Evolutionary conservation across 2,888 invertebrate species (phyloP), one percentile per base, ranked within the genome.

Genomic region (Epsilonema sp.): DNA sequence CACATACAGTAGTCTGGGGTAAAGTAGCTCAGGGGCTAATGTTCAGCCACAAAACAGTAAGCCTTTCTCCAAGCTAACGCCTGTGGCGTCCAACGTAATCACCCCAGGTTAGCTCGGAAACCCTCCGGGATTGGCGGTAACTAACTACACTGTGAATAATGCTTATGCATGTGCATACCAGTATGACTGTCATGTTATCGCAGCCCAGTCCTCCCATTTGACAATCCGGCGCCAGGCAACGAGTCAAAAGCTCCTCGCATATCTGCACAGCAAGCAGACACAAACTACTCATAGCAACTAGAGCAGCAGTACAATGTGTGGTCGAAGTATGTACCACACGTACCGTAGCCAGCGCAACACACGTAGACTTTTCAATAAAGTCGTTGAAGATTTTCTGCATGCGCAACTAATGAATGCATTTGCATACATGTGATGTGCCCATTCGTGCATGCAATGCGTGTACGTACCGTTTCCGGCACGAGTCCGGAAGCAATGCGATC

Each of bases 141-240:
- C 51, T 89, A 76, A 62, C 83, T 82, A 47, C 90, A n/a, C n/a
- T n/a, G n/a, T n/a, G n/a, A n/a, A n/a, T n/a, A n/a, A n/a, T n/a
- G n/a, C n/a, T n/a, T n/a, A n/a, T n/a, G n/a, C n/a, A n/a, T n/a
- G n/a, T n/a, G n/a, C n/a, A n/a, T n/a, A n/a, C 76, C 37, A 92
- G 71, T 31, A 90, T 77, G 2, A 89, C 90, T 22, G 94, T 94
- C 94, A 97, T 97, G 71, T 97, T 97, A 71, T 97, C 94, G 68
- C 92, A 90, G 55, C 94, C 94, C 39, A 92, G 75, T 1, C 92
- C 92, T 40, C 85, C 87, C 76, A 92, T 87, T 60, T 86, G 82
- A 61, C 86, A 84, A 71, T 94, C 92, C 2, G 94, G 94, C 1
- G 94, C 90, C 46, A 97, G 74, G 67, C 97, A 97, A 52, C 81